phyloP scores from a whole-genome alignment of 2,888 invertebrate genomes.

The Cyaniris semiargus region DNA sequence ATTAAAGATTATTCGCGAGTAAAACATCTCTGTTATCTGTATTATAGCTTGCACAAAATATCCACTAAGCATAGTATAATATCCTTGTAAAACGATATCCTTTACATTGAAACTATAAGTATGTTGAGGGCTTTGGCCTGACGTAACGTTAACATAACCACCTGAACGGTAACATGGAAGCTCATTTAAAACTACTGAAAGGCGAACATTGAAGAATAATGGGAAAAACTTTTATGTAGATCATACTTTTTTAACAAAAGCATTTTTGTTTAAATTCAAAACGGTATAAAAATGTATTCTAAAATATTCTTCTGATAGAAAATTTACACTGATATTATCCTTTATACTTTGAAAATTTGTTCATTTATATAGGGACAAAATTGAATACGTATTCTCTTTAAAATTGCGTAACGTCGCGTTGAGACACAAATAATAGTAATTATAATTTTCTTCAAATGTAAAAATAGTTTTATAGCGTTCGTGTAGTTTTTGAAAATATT shows the following conservation, averaged over 20 bases:
- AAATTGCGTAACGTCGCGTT: neutral
- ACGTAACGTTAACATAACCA: conserved; percentile 34
- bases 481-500: neutral
- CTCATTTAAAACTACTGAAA: conserved; percentile 40
- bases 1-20: no score
- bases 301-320: neutral
- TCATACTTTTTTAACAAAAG: conserved; percentile 19
- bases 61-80: neutral
- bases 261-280: conserved; percentile 28
- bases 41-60: neutral
- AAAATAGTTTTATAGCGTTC: neutral
- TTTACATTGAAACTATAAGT: conserved; percentile 36
- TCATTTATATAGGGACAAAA: neutral
- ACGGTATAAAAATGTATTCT: neutral
- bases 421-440: neutral
- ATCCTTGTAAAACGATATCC: neutral
- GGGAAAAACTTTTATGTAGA: conserved; percentile 28
- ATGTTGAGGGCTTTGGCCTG: conserved; percentile 35
- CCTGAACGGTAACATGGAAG: conserved; percentile 37
- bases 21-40: no score
- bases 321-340: neutral
- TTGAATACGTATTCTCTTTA: neutral
- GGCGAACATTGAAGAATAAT: conserved; percentile 30
- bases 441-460: neutral
- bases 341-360: neutral